Evolutionary conservation across 2,113 vertebrate species (phyloP).

Genomic region (Chaenogobius annularis): DNA sequence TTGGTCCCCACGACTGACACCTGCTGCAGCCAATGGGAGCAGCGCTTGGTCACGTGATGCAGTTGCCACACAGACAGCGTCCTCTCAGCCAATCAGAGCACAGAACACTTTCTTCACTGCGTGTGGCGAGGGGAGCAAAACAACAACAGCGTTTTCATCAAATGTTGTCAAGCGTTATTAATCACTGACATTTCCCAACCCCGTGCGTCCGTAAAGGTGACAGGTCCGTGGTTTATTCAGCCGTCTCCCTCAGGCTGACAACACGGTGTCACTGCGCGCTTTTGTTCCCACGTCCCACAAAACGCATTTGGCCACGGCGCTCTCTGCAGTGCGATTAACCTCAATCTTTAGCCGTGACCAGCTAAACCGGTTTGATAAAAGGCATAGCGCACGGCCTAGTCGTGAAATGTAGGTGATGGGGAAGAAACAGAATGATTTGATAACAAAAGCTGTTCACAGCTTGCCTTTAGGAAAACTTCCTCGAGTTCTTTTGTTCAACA

Average conservation of each 20-base stretch:
- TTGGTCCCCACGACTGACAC: constrained; percentile 41
- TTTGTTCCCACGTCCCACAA: constrained; percentile 50
- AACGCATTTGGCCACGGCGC: constrained; percentile 33
- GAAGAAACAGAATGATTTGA: background rate
- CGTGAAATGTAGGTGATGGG: background rate
- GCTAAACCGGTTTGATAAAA: constrained; percentile 18
- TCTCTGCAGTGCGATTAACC: constrained; percentile 67
- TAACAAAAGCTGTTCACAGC: background rate
- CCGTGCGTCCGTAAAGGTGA: background rate
- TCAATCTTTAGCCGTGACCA: constrained; percentile 40
- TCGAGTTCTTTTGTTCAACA: background rate
- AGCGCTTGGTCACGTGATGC: constrained; percentile 47
- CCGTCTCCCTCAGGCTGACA: background rate
- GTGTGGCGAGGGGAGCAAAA: constrained; percentile 67
- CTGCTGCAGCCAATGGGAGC: constrained; percentile 49
- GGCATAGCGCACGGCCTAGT: background rate
- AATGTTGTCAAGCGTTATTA: constrained; percentile 26
- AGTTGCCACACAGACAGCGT: constrained; percentile 63
- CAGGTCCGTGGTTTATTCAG: background rate
- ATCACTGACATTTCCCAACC: background rate
- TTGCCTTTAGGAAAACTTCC: constrained; percentile 7
- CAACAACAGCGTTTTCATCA: constrained; percentile 63
- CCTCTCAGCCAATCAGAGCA: constrained; percentile 55
- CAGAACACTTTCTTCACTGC: constrained; percentile 47
- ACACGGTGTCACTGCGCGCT: constrained; percentile 7